Conservation (phyloP, 2,888 invertebrate genomes). For the Shargacucullia verbasci region DNA sequence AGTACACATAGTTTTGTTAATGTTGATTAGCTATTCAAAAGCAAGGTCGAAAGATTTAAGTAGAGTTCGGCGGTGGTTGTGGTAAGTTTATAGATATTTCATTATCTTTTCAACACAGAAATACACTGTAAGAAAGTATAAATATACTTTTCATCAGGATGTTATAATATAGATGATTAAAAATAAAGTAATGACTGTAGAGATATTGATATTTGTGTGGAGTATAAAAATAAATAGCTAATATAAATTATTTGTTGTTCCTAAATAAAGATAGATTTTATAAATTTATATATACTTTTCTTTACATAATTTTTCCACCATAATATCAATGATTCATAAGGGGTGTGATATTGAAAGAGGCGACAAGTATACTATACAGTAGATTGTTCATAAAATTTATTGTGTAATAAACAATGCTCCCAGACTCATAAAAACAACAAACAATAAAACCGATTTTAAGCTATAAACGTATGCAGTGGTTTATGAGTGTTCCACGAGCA, state of each 20-base stretch:
- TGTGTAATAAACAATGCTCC: conserved; percentile 54
- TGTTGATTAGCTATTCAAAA: conserved; percentile 22
- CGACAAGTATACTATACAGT: conserved; percentile 30
- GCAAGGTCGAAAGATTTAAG: conserved; percentile 24
- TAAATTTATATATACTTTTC: conserved; percentile 4
- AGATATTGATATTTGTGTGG: conserved; percentile 4
- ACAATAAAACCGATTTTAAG: conserved; percentile 65
- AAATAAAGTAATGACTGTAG: no score
- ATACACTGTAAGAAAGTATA: no score
- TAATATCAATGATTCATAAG: conserved; percentile 23
- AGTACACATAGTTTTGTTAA: conserved; percentile 4
- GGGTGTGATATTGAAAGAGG: conserved; percentile 6
- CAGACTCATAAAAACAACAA: conserved; percentile 61
- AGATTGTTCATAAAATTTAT: conserved; percentile 50
- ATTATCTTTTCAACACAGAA: no score
- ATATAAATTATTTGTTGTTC: not conserved
- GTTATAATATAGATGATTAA: no score
- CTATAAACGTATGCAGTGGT: conserved; percentile 70
- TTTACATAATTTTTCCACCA: conserved; percentile 6
- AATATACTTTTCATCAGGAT: no score
- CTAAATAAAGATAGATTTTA: conserved; percentile 4
- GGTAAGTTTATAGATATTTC: not conserved
- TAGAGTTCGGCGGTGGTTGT: not conserved
- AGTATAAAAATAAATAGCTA: conserved; percentile 20
- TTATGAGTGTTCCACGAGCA: conserved; percentile 74